Conservation (phyloP, 2,888 invertebrate species). For the Drosophila mimetica region DNA sequence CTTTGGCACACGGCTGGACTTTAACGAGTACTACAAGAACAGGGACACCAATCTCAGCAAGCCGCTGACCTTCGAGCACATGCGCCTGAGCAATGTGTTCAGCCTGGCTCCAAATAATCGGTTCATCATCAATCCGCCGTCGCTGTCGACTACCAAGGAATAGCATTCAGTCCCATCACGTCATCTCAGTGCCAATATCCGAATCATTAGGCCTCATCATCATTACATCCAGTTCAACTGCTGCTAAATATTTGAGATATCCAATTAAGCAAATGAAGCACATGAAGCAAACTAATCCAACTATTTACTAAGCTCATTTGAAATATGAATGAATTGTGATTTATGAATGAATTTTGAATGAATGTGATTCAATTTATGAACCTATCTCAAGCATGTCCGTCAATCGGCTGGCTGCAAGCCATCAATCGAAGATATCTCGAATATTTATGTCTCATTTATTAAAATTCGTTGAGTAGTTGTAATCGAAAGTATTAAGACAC, state of each 20-base stretch:
- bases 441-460: constrained; percentile 3
- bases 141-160: not conserved
- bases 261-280: not conserved
- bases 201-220: not conserved
- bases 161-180: not conserved
- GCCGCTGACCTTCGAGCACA: constrained; percentile 88
- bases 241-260: constrained; percentile 9
- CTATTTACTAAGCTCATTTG: constrained; percentile 3
- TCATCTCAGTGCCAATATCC: constrained; percentile 11
- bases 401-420: constrained; percentile 15
- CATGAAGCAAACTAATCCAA: constrained; percentile 11
- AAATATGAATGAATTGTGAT: too few relatives aligned
- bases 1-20: constrained; percentile 96
- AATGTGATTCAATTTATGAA: too few relatives aligned
- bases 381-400: constrained; percentile 6
- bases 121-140: constrained; percentile 9
- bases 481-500: constrained; percentile 17
- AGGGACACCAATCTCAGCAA: constrained; percentile 91
- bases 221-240: constrained; percentile 7
- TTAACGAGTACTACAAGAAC: constrained; percentile 97
- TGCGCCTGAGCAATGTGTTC: constrained; percentile 85
- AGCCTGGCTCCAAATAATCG: constrained; percentile 21
- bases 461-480: constrained; percentile 2
- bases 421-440: constrained; percentile 27
- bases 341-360: too few relatives aligned